A percentile compares a stretch with the other conserved stretches of the same genome.
phyloP scores from a whole-genome alignment of 35 echinoderm and acorn worm species.

The Lytechinus pictus region DNA sequence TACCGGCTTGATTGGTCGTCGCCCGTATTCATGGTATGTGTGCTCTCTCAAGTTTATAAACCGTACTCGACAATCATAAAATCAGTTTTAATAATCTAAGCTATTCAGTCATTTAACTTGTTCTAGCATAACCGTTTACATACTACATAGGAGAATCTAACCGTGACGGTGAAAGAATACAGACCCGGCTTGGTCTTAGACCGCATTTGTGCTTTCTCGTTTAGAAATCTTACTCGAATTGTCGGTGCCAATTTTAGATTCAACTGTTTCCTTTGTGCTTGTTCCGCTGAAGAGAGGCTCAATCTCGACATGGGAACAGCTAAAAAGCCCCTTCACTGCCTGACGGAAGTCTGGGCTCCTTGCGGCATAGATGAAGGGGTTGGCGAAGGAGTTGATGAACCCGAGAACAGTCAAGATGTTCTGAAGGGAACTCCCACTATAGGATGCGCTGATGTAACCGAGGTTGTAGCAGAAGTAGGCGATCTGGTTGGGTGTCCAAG shows the following conservation, averaged over 20 bases:
- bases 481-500: slow-evolving; percentile 65
- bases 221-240: background rate
- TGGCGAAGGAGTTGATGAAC: slow-evolving; percentile 66
- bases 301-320: background rate
- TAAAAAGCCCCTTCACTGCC: background rate
- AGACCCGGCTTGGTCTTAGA: background rate
- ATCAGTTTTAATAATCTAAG: too few species aligned
- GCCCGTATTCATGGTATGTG: too few species aligned
- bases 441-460: background rate
- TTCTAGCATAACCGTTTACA: too few species aligned
- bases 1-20: too few species aligned
- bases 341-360: slow-evolving; percentile 36
- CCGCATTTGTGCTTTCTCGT: background rate
- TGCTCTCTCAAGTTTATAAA: too few species aligned
- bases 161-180: too few species aligned
- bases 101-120: too few species aligned
- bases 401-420: slow-evolving; percentile 45
- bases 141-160: too few species aligned
- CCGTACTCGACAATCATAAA: too few species aligned
- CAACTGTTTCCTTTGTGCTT: background rate
- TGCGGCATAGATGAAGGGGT: slow-evolving; percentile 70
- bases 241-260: background rate
- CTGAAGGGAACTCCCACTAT: slow-evolving; percentile 41
- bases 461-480: slow-evolving; percentile 56
- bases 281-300: background rate